These are phyloP conservation scores for Stratiolaelaps scimitus DNA, from an alignment of 1,140 invertebrate species.

Conservation along the genomic window DNA sequence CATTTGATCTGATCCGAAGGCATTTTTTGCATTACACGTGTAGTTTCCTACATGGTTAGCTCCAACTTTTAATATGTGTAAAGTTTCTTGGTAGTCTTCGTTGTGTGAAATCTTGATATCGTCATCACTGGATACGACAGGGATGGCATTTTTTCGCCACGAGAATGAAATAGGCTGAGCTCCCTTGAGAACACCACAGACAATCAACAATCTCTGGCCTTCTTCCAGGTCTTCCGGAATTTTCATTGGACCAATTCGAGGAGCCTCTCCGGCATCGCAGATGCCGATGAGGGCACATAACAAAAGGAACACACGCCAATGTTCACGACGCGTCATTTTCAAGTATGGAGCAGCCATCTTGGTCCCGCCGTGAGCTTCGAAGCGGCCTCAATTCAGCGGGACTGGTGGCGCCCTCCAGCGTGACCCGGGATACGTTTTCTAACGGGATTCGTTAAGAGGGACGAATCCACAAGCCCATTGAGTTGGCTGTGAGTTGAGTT, in stretches of 20 bases:
- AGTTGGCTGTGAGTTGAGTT: too few species aligned
- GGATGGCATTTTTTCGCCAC: not conserved
- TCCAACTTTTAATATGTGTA: constrained; percentile 9
- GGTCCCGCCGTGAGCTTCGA: not conserved
- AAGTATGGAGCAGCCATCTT: constrained; percentile 23
- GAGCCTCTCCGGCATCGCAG: not conserved
- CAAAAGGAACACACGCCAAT: not conserved
- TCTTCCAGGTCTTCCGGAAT: constrained; percentile 8
- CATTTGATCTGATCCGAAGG: constrained; percentile 41
- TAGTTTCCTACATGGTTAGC: constrained; percentile 28
- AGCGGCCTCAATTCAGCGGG: not conserved
- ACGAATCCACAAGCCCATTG: too few species aligned
- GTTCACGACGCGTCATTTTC: not conserved
- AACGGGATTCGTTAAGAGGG: too few species aligned
- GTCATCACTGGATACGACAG: constrained; percentile 3
- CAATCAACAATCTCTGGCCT: constrained; percentile 12
- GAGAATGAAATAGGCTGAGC: constrained; percentile 12
- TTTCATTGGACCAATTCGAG: constrained; percentile 6
- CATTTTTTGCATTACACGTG: constrained; percentile 42
- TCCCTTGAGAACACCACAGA: constrained; percentile 10
- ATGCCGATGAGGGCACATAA: not conserved
- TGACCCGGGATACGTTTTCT: not conserved
- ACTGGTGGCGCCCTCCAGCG: constrained; percentile 19
- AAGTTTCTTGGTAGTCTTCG: constrained; percentile 8
- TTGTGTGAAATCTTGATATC: not conserved